Evolutionary conservation across 2,888 invertebrate species (phyloP).

Genomic region (Arrhopalites spinosus): DNA sequence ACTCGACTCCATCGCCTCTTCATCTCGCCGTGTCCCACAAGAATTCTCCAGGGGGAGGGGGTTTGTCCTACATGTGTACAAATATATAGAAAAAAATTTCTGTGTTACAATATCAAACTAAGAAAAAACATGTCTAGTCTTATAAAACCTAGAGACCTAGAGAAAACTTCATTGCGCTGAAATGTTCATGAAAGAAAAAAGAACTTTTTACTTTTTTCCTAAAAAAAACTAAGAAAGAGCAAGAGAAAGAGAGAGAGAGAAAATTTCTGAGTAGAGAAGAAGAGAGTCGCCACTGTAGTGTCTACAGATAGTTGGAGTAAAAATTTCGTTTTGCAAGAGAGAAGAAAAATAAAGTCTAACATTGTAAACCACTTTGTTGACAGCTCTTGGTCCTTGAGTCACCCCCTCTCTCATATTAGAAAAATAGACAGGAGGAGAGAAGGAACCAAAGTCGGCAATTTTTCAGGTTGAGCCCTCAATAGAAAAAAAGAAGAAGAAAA

Average conservation of each 20-base stretch:
- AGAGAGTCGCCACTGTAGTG: not conserved
- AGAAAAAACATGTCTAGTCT: no score
- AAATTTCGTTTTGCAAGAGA: not conserved
- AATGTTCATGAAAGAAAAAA: no score
- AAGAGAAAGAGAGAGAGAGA: not conserved
- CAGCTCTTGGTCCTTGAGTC: not conserved
- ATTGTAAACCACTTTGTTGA: constrained; percentile 13
- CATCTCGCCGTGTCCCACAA: no score
- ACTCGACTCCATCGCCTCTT: no score
- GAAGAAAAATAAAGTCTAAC: not conserved
- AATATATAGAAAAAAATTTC: no score
- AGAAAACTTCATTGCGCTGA: no score
- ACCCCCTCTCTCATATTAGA: constrained; percentile 12
- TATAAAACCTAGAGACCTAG: no score
- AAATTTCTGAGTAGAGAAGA: not conserved
- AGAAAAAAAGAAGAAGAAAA: not conserved
- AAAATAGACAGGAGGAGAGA: not conserved
- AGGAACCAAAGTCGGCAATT: not conserved
- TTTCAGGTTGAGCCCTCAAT: not conserved
- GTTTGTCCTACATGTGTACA: no score
- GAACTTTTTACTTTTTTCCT: no score
- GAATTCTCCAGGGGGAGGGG: no score
- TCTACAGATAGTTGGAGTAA: no score
- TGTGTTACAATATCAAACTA: no score
- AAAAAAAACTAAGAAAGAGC: not conserved